Conservation (phyloP, 2,888 invertebrate genomes). For the Lymantria dispar region DNA sequence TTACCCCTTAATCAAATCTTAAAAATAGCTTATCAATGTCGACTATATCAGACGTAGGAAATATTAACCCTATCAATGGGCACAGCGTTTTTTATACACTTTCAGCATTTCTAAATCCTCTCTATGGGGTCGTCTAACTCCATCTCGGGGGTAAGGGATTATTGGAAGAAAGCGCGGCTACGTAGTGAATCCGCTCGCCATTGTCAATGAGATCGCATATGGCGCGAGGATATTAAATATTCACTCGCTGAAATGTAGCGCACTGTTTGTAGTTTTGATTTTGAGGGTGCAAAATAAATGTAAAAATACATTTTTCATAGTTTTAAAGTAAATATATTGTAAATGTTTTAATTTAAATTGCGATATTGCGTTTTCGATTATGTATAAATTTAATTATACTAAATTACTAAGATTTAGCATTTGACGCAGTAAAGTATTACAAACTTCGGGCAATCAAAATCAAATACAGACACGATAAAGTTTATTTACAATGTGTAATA, state of each 20-base stretch:
- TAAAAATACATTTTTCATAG: too few relatives aligned
- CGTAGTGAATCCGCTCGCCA: conserved; percentile 45
- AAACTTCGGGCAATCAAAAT: too few relatives aligned
- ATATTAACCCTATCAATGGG: conserved; percentile 33
- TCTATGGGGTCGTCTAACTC: conserved; percentile 47
- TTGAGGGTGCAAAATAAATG: neutral
- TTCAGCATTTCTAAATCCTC: conserved; percentile 46
- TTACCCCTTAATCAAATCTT: neutral
- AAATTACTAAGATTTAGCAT: too few relatives aligned
- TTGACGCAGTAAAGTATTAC: too few relatives aligned
- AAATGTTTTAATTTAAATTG: too few relatives aligned
- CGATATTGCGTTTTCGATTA: too few relatives aligned
- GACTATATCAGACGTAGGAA: conserved; percentile 23
- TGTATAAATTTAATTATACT: too few relatives aligned
- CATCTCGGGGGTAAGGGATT: conserved; percentile 60
- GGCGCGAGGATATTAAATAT: conserved; percentile 67
- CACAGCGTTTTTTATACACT: conserved; percentile 33
- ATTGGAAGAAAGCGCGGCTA: conserved; percentile 54
- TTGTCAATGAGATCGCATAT: conserved; percentile 58
- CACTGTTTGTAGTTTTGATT: neutral
- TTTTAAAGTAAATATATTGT: too few relatives aligned
- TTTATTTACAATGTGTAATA: too few relatives aligned
- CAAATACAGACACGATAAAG: too few relatives aligned
- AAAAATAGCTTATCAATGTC: conserved; percentile 14
- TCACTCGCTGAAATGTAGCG: conserved; percentile 42